These are phyloP conservation scores for Delia radicum DNA, from an alignment of 1,140 invertebrate genomes.

Conservation along the genomic window DNA sequence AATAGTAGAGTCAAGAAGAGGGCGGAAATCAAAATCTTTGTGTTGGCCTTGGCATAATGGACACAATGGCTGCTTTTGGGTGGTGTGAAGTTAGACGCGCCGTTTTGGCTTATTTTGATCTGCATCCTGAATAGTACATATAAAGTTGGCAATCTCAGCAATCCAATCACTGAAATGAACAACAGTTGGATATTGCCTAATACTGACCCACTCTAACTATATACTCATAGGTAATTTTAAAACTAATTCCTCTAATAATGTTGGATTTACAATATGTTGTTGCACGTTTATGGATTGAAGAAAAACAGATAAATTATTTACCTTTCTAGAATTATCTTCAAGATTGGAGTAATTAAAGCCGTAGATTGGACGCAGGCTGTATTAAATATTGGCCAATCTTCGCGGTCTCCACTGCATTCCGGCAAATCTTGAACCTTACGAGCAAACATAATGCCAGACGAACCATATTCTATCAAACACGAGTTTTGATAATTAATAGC, in stretches of 20 bases:
- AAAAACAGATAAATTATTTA: background rate
- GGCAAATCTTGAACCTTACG: constrained; percentile 25
- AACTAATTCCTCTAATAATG: constrained; percentile 4
- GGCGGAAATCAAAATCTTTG: background rate
- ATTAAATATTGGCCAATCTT: constrained; percentile 25
- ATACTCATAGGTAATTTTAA: constrained; percentile 3
- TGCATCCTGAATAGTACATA: too few species aligned
- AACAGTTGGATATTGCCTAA: constrained; percentile 22
- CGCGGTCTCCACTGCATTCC: constrained; percentile 6
- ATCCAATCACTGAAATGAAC: background rate
- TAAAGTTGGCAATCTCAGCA: too few species aligned
- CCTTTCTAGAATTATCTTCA: background rate
- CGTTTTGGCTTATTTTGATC: too few species aligned
- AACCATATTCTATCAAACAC: too few species aligned
- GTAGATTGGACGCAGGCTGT: constrained; percentile 6
- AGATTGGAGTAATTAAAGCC: background rate
- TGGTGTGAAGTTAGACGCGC: too few species aligned
- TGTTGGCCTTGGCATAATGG: background rate
- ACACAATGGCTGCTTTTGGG: too few species aligned
- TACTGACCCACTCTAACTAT: too few species aligned
- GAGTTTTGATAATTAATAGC: too few species aligned
- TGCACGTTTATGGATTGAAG: constrained; percentile 18
- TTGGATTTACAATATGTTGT: background rate
- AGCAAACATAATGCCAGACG: background rate
- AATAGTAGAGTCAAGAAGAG: background rate